Evolutionary conservation across 2,888 invertebrate genomes (phyloP).

Genomic region (Andrena bicolor): DNA sequence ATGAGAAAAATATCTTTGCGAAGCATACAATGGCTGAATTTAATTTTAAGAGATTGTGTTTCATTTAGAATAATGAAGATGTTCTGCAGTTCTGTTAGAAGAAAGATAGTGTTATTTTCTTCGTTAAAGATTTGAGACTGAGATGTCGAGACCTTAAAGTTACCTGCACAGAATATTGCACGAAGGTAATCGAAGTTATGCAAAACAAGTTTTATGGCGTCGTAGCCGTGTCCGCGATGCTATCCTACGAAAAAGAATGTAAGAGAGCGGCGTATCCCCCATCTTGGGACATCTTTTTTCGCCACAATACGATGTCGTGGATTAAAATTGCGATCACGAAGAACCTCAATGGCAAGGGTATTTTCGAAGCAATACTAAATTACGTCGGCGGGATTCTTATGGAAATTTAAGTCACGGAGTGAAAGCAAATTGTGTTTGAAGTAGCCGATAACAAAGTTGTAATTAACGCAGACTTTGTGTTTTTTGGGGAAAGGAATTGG

Average conservation of each 20-base stretch:
- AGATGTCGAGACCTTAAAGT: neutral
- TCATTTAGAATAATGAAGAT: no score
- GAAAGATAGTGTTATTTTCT: neutral
- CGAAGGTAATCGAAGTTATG: neutral
- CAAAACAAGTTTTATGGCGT: neutral
- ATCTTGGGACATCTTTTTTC: neutral
- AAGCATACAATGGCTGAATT: neutral
- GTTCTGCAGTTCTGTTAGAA: no score
- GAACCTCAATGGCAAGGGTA: neutral
- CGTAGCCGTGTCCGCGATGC: neutral
- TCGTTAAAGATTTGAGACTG: neutral
- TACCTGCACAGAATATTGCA: neutral
- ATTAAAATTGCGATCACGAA: conserved; percentile 1
- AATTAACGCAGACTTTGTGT: conserved; percentile 34
- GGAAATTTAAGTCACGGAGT: conserved; percentile 24
- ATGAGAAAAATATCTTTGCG: neutral
- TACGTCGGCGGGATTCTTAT: neutral
- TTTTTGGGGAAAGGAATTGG: neutral
- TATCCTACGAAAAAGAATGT: neutral
- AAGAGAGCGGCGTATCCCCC: neutral
- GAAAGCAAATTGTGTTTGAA: neutral
- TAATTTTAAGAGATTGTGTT: no score
- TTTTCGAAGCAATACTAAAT: neutral
- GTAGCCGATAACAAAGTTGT: conserved; percentile 6
- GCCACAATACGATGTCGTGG: neutral